Percentiles rank a stretch among this genome's conserved stretches.
Evolutionary conservation across 2,113 vertebrate genomes (phyloP).

Genomic region (Cromileptes altivelis): DNA sequence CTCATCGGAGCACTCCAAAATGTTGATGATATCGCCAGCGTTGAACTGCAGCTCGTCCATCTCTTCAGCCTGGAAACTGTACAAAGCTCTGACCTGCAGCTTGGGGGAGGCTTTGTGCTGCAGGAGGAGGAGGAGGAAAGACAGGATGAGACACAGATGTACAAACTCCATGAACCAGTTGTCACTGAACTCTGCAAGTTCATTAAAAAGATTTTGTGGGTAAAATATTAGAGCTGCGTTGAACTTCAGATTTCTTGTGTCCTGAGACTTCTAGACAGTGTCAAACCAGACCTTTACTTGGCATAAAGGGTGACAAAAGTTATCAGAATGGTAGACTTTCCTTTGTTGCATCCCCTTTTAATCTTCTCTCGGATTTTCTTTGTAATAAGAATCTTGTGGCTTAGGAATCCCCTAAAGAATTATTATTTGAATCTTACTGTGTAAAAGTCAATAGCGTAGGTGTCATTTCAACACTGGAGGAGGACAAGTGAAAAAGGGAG

Average conservation of each 20-base stretch:
- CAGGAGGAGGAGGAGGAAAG: not conserved
- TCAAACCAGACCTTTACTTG: too few species aligned
- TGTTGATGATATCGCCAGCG: constrained; percentile 87
- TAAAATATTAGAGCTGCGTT: not conserved
- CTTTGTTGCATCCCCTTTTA: too few species aligned
- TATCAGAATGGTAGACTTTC: too few species aligned
- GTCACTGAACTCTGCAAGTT: not conserved
- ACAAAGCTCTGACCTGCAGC: constrained; percentile 86
- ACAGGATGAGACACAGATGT: not conserved
- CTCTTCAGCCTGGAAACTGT: constrained; percentile 88
- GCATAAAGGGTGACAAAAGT: too few species aligned
- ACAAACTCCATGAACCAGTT: not conserved
- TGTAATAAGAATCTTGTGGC: too few species aligned
- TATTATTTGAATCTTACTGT: too few species aligned
- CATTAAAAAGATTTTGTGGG: not conserved
- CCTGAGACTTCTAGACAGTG: not conserved
- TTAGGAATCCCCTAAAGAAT: too few species aligned
- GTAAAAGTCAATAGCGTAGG: too few species aligned
- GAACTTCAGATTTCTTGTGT: not conserved
- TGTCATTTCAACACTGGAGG: too few species aligned
- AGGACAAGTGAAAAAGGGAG: too few species aligned
- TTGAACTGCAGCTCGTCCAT: constrained; percentile 88
- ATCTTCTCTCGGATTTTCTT: too few species aligned
- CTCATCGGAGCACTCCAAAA: constrained; percentile 86
- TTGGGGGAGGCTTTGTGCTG: constrained; percentile 19